phyloP scores from a whole-genome alignment of 2,113 vertebrate genomes.

The Periophthalmus modestus region DNA sequence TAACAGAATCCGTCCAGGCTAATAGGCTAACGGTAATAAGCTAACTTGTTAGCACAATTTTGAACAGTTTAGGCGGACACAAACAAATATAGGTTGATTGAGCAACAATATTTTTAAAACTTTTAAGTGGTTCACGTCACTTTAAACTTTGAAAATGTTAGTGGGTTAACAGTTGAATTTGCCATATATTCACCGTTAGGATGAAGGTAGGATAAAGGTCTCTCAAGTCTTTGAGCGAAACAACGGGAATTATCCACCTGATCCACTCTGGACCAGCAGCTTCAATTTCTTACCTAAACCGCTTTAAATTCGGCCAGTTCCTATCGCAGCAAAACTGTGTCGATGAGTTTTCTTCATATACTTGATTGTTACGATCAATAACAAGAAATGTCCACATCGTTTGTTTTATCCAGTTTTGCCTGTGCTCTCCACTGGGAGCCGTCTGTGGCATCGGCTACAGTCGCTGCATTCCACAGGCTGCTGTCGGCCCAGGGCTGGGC shows the following conservation, averaged over 20 bases:
- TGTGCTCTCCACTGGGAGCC: slow-evolving; percentile 63
- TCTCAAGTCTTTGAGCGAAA: slow-evolving; percentile 53
- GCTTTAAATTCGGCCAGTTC: slow-evolving; percentile 2
- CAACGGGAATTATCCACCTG: slow-evolving; percentile 70
- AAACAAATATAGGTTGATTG: not conserved
- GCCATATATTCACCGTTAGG: slow-evolving; percentile 20
- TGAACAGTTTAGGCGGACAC: not conserved
- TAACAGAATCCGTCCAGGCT: not conserved
- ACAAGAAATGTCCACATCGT: slow-evolving; percentile 40
- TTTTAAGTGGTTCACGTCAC: not conserved
- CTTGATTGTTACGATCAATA: slow-evolving; percentile 5
- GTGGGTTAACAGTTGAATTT: no score
- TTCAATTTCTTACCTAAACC: slow-evolving; percentile 58
- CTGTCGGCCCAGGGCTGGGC: slow-evolving; percentile 54
- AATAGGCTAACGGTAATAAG: slow-evolving; percentile 2
- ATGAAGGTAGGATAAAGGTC: slow-evolving; percentile 22
- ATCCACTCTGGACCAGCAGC: slow-evolving; percentile 43
- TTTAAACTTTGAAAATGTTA: not conserved
- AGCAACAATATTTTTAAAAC: not conserved
- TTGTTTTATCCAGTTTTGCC: slow-evolving; percentile 52
- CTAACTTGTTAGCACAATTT: slow-evolving; percentile 4
- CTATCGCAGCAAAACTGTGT: not conserved
- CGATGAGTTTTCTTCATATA: not conserved
- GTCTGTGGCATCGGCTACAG: slow-evolving; percentile 65
- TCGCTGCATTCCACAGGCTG: slow-evolving; percentile 74